Conservation (phyloP, 1,140 invertebrate species). For the Papilio dardanus region DNA sequence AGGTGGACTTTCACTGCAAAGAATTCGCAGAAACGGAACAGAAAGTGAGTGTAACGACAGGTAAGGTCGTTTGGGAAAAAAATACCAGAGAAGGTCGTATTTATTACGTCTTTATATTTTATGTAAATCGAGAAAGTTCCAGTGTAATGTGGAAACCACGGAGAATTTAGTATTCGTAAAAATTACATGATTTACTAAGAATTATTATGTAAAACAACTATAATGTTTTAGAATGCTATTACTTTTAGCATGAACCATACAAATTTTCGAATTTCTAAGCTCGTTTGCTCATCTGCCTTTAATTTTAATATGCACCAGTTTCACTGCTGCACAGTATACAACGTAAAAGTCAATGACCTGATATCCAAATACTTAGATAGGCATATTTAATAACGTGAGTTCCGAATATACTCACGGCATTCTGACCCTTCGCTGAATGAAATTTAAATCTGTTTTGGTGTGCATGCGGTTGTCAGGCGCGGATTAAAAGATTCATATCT, state of each 20-base stretch:
- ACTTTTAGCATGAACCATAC: too few species aligned
- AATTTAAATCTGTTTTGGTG: neutral
- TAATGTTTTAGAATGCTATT: too few species aligned
- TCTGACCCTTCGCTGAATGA: slow-evolving; percentile 13
- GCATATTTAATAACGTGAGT: slow-evolving; percentile 1
- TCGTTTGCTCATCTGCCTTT: too few species aligned
- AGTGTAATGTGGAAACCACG: neutral
- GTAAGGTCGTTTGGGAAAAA: slow-evolving; percentile 10
- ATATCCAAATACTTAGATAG: slow-evolving; percentile 24
- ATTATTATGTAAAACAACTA: too few species aligned
- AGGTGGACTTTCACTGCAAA: slow-evolving; percentile 16
- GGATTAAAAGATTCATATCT: slow-evolving; percentile 10
- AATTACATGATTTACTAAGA: too few species aligned
- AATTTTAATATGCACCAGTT: neutral
- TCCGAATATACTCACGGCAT: slow-evolving; percentile 6
- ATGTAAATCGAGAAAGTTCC: neutral
- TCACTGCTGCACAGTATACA: neutral
- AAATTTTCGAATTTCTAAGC: too few species aligned
- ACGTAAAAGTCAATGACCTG: slow-evolving; percentile 24
- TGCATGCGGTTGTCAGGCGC: slow-evolving; percentile 11
- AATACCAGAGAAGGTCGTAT: neutral
- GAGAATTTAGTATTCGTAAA: neutral
- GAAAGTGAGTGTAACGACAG: slow-evolving; percentile 14
- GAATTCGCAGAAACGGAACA: slow-evolving; percentile 17
- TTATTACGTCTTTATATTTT: slow-evolving; percentile 16